Percentiles rank a stretch among this genome's conserved stretches.
Conservation (phyloP, 2,888 invertebrate species). For the Papilio demoleus region DNA sequence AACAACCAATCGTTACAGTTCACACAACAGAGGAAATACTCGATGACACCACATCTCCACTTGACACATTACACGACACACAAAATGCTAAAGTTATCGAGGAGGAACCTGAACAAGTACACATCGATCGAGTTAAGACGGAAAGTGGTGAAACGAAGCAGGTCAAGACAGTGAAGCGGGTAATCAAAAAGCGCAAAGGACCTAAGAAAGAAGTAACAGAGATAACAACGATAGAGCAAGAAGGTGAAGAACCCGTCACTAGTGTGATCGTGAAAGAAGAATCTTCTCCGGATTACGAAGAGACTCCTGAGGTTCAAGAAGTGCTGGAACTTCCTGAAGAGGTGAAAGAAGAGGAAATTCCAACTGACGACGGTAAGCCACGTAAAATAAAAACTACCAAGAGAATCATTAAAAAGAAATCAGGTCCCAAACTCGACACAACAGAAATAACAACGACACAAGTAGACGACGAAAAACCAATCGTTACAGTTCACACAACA, state of each 20-base stretch:
- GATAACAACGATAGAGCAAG: too few species aligned
- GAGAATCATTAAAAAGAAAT: not conserved
- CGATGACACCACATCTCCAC: not conserved
- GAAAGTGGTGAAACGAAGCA: too few species aligned
- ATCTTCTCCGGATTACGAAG: not conserved
- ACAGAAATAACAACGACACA: not conserved
- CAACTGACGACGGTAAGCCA: not conserved
- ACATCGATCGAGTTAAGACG: not conserved
- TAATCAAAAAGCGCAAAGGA: too few species aligned
- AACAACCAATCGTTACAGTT: conserved; percentile 53
- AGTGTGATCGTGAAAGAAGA: not conserved
- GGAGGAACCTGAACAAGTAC: not conserved
- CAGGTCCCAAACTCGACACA: not conserved
- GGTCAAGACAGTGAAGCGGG: too few species aligned
- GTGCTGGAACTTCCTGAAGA: not conserved
- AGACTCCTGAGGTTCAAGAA: not conserved
- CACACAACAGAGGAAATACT: conserved; percentile 46
- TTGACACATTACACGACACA: not conserved
- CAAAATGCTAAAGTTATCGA: not conserved
- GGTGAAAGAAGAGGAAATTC: not conserved
- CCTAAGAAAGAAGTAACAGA: too few species aligned
- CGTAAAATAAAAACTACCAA: not conserved
- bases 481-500: not conserved
- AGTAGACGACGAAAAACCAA: not conserved
- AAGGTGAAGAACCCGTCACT: too few species aligned